A percentile compares a stretch with the other conserved stretches of the same genome.
phyloP scores from a whole-genome alignment of 2,113 vertebrate genomes.

The Kryptolebias marmoratus region DNA sequence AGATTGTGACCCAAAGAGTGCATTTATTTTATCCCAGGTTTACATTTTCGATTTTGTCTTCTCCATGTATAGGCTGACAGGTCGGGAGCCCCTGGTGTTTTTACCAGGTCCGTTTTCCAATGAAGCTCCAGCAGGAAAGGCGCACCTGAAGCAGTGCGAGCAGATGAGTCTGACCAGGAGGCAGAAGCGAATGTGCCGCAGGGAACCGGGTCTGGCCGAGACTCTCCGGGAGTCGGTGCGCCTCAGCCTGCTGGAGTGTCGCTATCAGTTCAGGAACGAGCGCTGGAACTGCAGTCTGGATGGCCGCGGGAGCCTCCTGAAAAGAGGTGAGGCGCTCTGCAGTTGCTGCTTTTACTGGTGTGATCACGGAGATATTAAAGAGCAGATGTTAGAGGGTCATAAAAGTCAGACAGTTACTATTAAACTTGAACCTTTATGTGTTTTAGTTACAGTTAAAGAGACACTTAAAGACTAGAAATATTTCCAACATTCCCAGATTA shows the following conservation, averaged over 20 bases:
- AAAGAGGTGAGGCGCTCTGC: conserved; percentile 84
- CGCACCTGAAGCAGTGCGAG: conserved; percentile 95
- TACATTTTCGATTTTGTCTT: neutral
- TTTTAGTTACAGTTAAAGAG: no score
- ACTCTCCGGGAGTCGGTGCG: conserved; percentile 91
- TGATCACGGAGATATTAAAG: neutral
- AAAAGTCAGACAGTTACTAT: no score
- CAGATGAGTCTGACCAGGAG: conserved; percentile 89
- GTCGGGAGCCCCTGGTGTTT: conserved; percentile 90
- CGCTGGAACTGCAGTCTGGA: conserved; percentile 99
- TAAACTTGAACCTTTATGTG: no score
- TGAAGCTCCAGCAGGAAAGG: conserved; percentile 80
- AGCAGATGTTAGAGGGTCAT: neutral
- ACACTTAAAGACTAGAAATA: no score
- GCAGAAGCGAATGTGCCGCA: conserved; percentile 92
- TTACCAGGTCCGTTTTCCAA: conserved; percentile 82
- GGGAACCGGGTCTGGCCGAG: conserved; percentile 94
- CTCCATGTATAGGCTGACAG: conserved; percentile 83
- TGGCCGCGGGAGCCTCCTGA: conserved; percentile 90
- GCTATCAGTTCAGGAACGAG: conserved; percentile 93
- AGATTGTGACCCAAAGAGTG: neutral
- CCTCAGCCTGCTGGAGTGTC: conserved; percentile 92
- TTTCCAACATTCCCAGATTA: no score
- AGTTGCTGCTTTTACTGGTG: neutral
- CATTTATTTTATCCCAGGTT: neutral